A percentile compares a stretch with the other conserved stretches of the same genome.
Evolutionary conservation across 2,113 vertebrate species (phyloP).

Genomic region (Plestiodon gilberti): DNA sequence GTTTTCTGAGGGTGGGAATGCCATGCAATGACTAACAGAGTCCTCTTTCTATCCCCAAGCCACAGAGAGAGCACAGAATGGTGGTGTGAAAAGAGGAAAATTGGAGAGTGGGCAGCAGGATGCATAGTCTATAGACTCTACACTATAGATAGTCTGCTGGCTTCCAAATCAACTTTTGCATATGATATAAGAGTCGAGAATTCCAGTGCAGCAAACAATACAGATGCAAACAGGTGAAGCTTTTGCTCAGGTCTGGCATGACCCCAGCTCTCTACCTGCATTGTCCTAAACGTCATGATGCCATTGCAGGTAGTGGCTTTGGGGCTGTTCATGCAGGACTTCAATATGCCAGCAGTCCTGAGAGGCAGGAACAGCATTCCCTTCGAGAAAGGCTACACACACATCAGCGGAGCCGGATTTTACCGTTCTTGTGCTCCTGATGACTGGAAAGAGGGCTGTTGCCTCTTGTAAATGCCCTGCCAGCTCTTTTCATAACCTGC

Average conservation of each 20-base stretch:
- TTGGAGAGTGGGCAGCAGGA: neutral
- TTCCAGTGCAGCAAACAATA: neutral
- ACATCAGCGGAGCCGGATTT: neutral
- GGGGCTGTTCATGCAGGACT: neutral
- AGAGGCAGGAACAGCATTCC: neutral
- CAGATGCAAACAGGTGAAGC: no score
- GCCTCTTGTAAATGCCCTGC: neutral
- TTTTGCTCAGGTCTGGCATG: neutral
- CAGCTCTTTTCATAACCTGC: neutral
- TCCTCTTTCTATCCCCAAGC: neutral
- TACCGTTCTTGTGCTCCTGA: neutral
- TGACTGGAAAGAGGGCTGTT: neutral
- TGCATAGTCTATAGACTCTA: neutral
- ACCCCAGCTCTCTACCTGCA: neutral
- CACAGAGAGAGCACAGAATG: neutral
- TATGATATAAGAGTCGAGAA: neutral
- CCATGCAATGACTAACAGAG: neutral
- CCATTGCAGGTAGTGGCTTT: neutral
- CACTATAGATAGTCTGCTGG: neutral
- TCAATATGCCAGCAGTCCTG: neutral
- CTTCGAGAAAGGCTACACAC: neutral
- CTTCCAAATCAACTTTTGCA: neutral
- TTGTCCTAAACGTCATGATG: neutral
- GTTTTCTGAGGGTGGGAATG: neutral
- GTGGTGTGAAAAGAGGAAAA: neutral